phyloP scores from a whole-genome alignment of 2,888 invertebrate genomes.

The Cenopis cana region DNA sequence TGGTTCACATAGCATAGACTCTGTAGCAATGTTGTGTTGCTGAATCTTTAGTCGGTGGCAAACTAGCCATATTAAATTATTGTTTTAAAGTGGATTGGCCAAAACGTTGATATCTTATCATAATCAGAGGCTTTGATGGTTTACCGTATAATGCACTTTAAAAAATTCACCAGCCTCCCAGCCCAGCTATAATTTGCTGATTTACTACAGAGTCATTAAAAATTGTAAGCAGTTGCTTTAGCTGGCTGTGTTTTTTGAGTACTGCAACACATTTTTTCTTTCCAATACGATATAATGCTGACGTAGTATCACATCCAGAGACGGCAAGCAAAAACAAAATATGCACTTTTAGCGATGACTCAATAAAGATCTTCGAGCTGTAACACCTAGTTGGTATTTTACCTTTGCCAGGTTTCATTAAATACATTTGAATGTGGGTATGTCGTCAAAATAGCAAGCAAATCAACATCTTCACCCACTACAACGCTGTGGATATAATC shows the following conservation, averaged over 20 bases:
- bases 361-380: not conserved
- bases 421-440: not conserved
- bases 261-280: not conserved
- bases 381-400: not conserved
- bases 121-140: not conserved
- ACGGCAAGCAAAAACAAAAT: slow-evolving; percentile 4
- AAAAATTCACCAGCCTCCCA: not conserved
- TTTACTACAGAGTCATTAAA: not conserved
- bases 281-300: not conserved
- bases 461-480: slow-evolving; percentile 7
- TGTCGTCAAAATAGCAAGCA: not conserved
- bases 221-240: not conserved
- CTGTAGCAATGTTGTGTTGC: not conserved
- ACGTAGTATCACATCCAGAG: slow-evolving; percentile 11
- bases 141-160: not conserved
- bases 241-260: not conserved
- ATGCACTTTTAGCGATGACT: slow-evolving; percentile 1
- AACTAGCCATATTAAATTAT: slow-evolving; percentile 6
- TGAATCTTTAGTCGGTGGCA: not conserved
- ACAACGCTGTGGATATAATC: not conserved
- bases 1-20: too few species aligned
- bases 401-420: slow-evolving; percentile 3
- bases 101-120: not conserved
- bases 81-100: not conserved
- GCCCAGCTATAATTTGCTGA: not conserved